Evolutionary conservation across 2,797 vertebrate genomes (phyloP), one percentile per base, ranked within the genome.

Genomic region (Zalophus californianus): DNA sequence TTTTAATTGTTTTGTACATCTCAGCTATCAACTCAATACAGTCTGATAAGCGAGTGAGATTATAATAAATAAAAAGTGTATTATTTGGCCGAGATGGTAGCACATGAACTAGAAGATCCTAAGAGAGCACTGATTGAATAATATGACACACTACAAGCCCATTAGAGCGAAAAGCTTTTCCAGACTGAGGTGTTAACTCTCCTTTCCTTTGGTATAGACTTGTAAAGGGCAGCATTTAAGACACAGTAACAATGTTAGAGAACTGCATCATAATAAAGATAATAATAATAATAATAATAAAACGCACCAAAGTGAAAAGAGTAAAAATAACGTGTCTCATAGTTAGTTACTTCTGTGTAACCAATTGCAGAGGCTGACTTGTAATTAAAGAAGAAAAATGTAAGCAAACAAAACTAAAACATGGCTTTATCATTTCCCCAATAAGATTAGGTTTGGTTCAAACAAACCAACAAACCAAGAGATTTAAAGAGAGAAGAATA

Each of bases 361-460:
- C 25, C n/a, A 78, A 18, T 27, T 54, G 13, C n/a, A 92, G 58
- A 93, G 50, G 35, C 50, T 94, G 52, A 18, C 70, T 86, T 80
- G 18, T 72, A 91, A 92, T 32, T 58, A 38, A 0, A 86, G 32
- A 94, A 73, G 60, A 70, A 91, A 96, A 87, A 60, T 68, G 2
- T 23, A 66, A 90, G 62, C 66, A 85, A 85, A 79, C 41, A 86
- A 70, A 95, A 41, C 56, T 88, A 62, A 92, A 98, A 25, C 29
- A 27, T 52, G 70, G 23, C 23, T 94, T 64, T 83, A 50, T 84
- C 25, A 54, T 73, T 72, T 80, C 25, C 14, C 62, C 50, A 62
- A 20, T n/a, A 92, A 89, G 21, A 75, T 35, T 70, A 82, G 38
- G 21, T 85, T 92, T 87, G 77, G 54, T 78, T 94, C 25, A 80